Percentiles rank a stretch among this genome's conserved stretches.
These are phyloP conservation scores for Amazona vittata DNA, from an alignment of 2,113 vertebrate species.

Conservation along the genomic window DNA sequence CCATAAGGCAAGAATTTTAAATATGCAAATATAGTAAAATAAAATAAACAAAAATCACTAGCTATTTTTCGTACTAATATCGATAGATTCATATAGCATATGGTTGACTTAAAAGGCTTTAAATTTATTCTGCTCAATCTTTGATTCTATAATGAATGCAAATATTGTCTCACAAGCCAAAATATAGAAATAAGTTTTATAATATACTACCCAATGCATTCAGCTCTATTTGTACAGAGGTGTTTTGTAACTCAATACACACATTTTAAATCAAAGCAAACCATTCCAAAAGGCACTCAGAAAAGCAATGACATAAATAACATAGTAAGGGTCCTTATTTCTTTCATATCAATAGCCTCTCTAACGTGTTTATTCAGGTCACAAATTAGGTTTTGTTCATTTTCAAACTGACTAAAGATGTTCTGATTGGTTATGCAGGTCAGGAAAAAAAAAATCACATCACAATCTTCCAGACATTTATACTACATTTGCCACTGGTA, in stretches of 20 bases:
- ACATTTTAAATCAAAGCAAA: slow-evolving; percentile 47
- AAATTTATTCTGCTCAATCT: slow-evolving; percentile 55
- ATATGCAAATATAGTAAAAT: background rate
- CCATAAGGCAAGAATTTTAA: background rate
- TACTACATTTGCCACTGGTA: background rate
- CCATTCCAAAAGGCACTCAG: slow-evolving; percentile 28
- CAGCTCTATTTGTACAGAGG: slow-evolving; percentile 14
- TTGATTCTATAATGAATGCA: slow-evolving; percentile 63
- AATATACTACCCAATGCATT: slow-evolving; percentile 7
- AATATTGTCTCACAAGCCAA: slow-evolving; percentile 50
- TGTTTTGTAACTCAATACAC: slow-evolving; percentile 47
- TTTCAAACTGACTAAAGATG: background rate
- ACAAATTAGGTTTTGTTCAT: background rate
- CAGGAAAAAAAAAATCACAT: background rate
- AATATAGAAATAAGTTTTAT: slow-evolving; percentile 22
- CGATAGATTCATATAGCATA: slow-evolving; percentile 24
- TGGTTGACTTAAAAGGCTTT: slow-evolving; percentile 26
- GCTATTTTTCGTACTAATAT: slow-evolving; percentile 27
- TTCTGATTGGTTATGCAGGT: background rate
- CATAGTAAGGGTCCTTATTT: slow-evolving; percentile 16
- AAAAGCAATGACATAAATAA: slow-evolving; percentile 33
- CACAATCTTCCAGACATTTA: background rate
- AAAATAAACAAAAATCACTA: slow-evolving; percentile 15
- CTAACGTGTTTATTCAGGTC: background rate
- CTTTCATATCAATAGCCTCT: slow-evolving; percentile 20